Evolutionary conservation across 2,113 vertebrate genomes (phyloP), one percentile per base, ranked within the genome.

Genomic region (Pongo pygmaeus): DNA sequence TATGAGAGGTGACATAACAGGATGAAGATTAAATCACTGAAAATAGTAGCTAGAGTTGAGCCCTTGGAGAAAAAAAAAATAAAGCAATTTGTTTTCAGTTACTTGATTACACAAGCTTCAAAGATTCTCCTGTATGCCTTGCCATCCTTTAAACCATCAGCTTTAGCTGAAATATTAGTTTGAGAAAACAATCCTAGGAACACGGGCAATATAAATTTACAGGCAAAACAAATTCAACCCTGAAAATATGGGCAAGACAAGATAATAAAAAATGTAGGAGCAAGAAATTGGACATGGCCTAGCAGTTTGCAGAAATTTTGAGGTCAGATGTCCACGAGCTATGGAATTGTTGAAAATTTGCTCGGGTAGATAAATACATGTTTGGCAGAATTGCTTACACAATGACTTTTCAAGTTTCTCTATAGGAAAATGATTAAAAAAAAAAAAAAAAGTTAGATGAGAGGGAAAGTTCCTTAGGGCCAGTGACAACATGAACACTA

Each of bases 291-390:
- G 57, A 94, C 61, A 85, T 91, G 46, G 32, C 35, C 81, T 94
- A 95, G 84, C 40, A 77, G 32, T 97, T 95, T 94, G 80, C 64
- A 84, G 52, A 91, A 93, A 93, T 77, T 59, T 92, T 97, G 87
- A 94, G 84, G 92, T 96, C 84, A 92, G 89, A 85, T 96, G 23
- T 91, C 69, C 59, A 97, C 3, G 23, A 96, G 67, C 52, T 77
- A 91, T 95, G 81, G 96, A 96, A 95, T 91, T 83, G 61, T 94
- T 89, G 96, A 97, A 98, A 95, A 95, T 30, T 94, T 94, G 57
- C 23, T 89, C 50, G 50, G 64, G 52, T 96, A 96, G 96, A 96
- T 94, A 92, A 85, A 93, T 85, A 57, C 75, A 23, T 97, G 57
- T 85, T 93, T 95, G 70, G n/a, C 94, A 94, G 40, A 78, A 92